phyloP scores from a whole-genome alignment of 2,113 vertebrate genomes.

The Mustelus asterias region DNA sequence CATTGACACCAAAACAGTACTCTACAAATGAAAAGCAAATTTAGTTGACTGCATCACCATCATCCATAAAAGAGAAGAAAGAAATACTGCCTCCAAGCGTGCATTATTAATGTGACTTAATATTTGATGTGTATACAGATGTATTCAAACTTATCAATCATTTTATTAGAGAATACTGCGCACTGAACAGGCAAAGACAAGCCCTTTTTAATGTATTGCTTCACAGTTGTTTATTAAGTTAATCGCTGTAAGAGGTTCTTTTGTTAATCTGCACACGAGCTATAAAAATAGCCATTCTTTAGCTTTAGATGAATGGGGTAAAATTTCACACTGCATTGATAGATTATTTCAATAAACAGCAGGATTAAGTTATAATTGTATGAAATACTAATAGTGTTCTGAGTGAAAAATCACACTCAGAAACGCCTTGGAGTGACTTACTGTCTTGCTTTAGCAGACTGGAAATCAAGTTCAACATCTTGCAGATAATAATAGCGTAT shows the following conservation, averaged over 20 bases:
- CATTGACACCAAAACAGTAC: background rate
- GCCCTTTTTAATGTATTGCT: background rate
- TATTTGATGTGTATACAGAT: slow-evolving; percentile 8
- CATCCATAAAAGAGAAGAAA: background rate
- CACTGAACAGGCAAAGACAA: background rate
- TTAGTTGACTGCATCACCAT: background rate
- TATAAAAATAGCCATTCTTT: background rate
- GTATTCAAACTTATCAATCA: background rate
- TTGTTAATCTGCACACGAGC: background rate
- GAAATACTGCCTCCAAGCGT: background rate
- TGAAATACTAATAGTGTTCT: background rate
- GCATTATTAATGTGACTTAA: slow-evolving; percentile 4
- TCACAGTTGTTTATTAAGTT: background rate
- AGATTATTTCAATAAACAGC: background rate
- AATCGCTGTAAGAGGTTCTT: background rate
- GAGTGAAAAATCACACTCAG: background rate
- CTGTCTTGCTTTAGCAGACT: background rate
- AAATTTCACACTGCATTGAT: background rate
- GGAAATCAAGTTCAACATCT: background rate
- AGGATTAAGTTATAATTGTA: background rate
- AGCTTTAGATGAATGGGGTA: background rate
- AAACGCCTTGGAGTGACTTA: background rate
- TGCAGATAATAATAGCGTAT: background rate
- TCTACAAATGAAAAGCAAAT: background rate
- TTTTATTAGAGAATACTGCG: background rate